phyloP scores from a whole-genome alignment of 2,888 invertebrate species.

The Eurytoma adleriae region DNA sequence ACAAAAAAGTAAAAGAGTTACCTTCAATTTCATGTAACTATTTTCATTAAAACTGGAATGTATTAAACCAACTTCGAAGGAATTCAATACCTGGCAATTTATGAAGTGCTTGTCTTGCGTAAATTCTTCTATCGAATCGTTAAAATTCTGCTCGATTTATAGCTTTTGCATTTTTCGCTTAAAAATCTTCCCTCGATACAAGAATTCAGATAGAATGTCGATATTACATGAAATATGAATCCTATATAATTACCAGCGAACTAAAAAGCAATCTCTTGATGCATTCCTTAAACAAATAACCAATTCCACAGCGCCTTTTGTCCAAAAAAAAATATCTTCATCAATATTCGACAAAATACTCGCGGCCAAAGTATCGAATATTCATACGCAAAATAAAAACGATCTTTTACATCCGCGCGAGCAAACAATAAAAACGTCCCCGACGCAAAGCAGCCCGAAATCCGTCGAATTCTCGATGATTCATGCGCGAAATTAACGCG shows the following conservation, averaged over 20 bases:
- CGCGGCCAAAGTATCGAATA: no score
- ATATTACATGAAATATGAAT: conserved; percentile 47
- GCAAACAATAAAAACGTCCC: no score
- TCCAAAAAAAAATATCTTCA: not conserved
- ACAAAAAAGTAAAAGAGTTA: conserved; percentile 13
- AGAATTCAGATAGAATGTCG: conserved; percentile 52
- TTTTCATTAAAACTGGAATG: conserved; percentile 56
- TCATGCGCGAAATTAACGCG: not conserved
- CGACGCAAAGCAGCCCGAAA: no score
- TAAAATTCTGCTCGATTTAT: conserved; percentile 57
- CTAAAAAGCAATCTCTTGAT: not conserved
- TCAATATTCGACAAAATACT: no score
- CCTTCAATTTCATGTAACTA: conserved; percentile 51
- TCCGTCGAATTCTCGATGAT: no score
- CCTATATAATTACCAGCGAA: conserved; percentile 24
- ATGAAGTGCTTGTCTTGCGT: conserved; percentile 57
- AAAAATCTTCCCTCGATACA: conserved; percentile 43
- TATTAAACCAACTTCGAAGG: conserved; percentile 53
- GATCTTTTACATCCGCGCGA: no score
- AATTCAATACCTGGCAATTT: conserved; percentile 56
- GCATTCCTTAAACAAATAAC: conserved; percentile 5
- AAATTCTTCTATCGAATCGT: conserved; percentile 56
- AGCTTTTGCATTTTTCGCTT: conserved; percentile 49
- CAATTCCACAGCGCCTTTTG: not conserved
- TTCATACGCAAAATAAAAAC: no score